A percentile compares a stretch with the other conserved stretches of the same genome.
phyloP scores from a whole-genome alignment of 2,888 invertebrate species.

The Globia sparganii region DNA sequence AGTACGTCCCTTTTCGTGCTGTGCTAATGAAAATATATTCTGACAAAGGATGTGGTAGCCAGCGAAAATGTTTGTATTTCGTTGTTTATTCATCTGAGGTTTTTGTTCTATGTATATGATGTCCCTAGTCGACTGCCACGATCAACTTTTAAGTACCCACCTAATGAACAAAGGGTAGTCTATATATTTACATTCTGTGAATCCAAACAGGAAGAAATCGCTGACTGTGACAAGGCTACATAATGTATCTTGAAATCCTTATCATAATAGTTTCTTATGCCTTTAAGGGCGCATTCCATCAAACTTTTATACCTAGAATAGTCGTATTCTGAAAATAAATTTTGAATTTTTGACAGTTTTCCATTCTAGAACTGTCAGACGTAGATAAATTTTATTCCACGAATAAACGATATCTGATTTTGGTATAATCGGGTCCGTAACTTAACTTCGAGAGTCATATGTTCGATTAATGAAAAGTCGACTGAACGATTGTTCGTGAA shows the following conservation, averaged over 20 bases:
- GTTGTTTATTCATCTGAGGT: not conserved
- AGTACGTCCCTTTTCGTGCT: conserved; percentile 18
- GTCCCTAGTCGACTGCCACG: not conserved
- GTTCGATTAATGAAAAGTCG: too few species aligned
- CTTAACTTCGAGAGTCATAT: too few species aligned
- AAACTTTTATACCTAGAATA: too few species aligned
- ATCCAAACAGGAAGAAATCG: not conserved
- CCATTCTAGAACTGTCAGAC: too few species aligned
- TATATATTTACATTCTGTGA: not conserved
- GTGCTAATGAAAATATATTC: conserved; percentile 34
- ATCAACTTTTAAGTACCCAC: not conserved
- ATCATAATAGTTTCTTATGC: not conserved
- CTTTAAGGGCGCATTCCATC: too few species aligned
- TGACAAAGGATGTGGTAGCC: conserved; percentile 16
- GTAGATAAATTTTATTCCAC: too few species aligned
- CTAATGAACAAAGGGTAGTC: not conserved
- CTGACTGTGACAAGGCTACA: too few species aligned
- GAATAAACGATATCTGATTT: too few species aligned
- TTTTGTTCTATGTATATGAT: not conserved
- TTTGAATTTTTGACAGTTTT: too few species aligned
- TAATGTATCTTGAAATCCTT: not conserved
- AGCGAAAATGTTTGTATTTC: conserved; percentile 14
- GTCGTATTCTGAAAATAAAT: too few species aligned
- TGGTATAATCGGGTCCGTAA: too few species aligned
- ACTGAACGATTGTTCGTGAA: too few species aligned